Evolutionary conservation across 2,113 vertebrate species (phyloP), one percentile per base, ranked within the genome.

Genomic region (Pandion haliaetus): DNA sequence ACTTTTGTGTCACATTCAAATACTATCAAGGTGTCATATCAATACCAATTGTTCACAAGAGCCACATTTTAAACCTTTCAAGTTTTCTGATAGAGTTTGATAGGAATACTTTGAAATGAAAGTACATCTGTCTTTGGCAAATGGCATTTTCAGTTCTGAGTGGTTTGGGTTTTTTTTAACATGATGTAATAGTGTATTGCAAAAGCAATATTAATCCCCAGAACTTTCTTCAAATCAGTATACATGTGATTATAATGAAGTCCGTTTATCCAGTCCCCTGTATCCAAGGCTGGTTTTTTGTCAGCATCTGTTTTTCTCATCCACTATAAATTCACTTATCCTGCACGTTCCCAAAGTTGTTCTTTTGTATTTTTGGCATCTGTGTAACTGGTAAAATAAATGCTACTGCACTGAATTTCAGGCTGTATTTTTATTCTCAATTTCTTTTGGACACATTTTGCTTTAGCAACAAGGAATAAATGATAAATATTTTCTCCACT

Each of bases 31-130:
- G 89, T 96, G 87, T 98, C 95, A 62, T 97, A 95, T 97, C 94
- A 97, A 96, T 97, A 96, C 93, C 85, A 97, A 95, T 95, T 96
- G 93, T 93, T 97, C 95, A 95, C 96, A 96, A 97, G 97, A 97
- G 96, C 86, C 92, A 97, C 89, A 95, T 96, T 96, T 95, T 91
- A 94, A 98, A 96, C 93, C 90, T 98, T 97, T 98, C 74, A 97
- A 96, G 93, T 96, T 95, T 97, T 96, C 89, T 93, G 94, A 95
- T 97, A 83, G 85, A 95, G 86, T 97, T 97, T 97, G 96, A 96
- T 97, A 95, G 86, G 89, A 83, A 74, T 91, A 81, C 76, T 78
- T 96, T 97, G 77, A 97, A 96, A 98, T 98, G 90, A 97, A 95
- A 88, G 58, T 96, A 90, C 59, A 96, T 97, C 82, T 95, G 73